These are phyloP conservation scores for Drosophila sordidapex DNA, from an alignment of 2,888 invertebrate genomes.

Conservation along the genomic window DNA sequence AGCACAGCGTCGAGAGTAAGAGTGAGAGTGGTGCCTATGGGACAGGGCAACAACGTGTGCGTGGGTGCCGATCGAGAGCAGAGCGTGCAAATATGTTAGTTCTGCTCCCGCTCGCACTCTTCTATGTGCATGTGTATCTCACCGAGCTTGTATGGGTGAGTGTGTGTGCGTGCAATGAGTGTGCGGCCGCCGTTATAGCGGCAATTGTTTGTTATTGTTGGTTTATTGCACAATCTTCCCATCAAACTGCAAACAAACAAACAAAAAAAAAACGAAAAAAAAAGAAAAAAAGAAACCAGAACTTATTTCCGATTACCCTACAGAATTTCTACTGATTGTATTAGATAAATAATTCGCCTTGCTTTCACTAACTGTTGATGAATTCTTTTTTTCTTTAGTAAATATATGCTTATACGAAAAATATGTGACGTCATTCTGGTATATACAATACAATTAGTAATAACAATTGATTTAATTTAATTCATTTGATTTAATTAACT, in stretches of 20 bases:
- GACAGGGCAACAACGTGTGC: conserved; percentile 18
- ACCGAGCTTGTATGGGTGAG: background rate
- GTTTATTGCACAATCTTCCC: conserved; percentile 73
- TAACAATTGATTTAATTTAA: background rate
- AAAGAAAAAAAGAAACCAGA: conserved; percentile 28
- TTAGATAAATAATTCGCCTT: background rate
- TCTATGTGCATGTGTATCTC: conserved; percentile 14
- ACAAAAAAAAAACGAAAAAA: background rate
- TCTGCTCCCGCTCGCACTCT: conserved; percentile 22
- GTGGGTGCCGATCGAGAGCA: conserved; percentile 51
- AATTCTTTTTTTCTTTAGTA: background rate
- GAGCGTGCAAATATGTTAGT: conserved; percentile 59
- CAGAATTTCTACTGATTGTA: background rate
- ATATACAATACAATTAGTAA: background rate
- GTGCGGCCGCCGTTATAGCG: conserved; percentile 48
- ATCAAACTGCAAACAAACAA: conserved; percentile 45
- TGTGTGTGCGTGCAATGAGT: conserved; percentile 40
- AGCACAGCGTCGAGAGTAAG: conserved; percentile 10
- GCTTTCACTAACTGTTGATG: background rate
- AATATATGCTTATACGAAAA: background rate
- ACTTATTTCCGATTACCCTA: conserved; percentile 12
- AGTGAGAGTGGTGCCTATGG: background rate
- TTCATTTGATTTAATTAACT: background rate
- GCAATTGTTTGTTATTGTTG: conserved; percentile 71
- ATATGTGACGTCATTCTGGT: background rate